Evolutionary conservation across 2,888 invertebrate genomes (phyloP), one percentile per base, ranked within the genome.

Genomic region (Bursaphelenchus okinawaensis): DNA sequence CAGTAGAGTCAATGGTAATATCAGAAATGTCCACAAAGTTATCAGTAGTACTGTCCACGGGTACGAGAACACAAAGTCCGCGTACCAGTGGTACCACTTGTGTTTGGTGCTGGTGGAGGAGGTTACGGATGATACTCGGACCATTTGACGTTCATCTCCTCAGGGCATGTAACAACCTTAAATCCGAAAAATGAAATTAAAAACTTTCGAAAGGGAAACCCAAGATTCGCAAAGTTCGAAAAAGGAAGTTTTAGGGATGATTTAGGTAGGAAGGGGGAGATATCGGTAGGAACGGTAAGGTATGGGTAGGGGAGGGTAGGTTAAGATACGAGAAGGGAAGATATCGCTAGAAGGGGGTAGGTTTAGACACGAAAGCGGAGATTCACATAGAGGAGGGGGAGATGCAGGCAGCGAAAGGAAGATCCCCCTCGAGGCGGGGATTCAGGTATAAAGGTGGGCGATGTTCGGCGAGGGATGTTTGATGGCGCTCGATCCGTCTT

Each of bases 1-100:
- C 19, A 71, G 66, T 16, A 72, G 22, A 4, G 27, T 26, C 4
- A 57, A 24, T 6, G 71, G 71, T 16, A 71, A 7, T 7, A 55
- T 50, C 24, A 31, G 29, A 28, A 71, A 63, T 7, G 68, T 8
- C 51, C 63, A 20, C 8, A 67, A 8, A n/a, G 24, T 22, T 1
- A 52, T 7, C 19, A 22, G 12, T 12, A 69, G 50, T n/a, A 69
- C 50, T 7, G 62, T 24, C 7, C 20, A 22, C 16, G 67, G 68
- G 66, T 29, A 3, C 55, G 19, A 23, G 28, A 59, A 59, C 1
- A 59, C 16, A 4, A 59, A 50, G 4, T 29, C 50, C 24, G 60
- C 12, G 51, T 59, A 59, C 12, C n/a, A 20, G 60, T 59, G n/a
- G n/a, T 40, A 40, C 40, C 40, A 40, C 3, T n/a, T 12, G n/a